Evolutionary conservation across 2,888 invertebrate species (phyloP).

Genomic region (Euzetes globulus): DNA sequence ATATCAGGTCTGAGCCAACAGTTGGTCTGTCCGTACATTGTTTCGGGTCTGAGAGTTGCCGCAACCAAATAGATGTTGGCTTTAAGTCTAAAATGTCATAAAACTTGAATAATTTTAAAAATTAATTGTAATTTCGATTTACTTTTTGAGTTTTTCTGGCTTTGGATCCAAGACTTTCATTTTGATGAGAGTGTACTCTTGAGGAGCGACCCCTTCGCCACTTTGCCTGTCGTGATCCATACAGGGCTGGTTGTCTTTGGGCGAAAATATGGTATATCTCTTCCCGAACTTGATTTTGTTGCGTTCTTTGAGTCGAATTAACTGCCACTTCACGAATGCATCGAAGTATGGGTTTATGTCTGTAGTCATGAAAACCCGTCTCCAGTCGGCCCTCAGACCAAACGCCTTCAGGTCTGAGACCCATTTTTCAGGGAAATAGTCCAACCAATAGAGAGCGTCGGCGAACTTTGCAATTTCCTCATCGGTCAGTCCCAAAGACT

Average conservation of each 20-base stretch:
- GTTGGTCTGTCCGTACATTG: slow-evolving; percentile 99
- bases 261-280: slow-evolving; percentile 90
- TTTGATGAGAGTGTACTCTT: slow-evolving; percentile 95
- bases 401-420: slow-evolving; percentile 75
- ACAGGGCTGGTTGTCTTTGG: slow-evolving; percentile 93
- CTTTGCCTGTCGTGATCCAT: slow-evolving; percentile 97
- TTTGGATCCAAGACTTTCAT: slow-evolving; percentile 71
- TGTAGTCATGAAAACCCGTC: slow-evolving; percentile 95
- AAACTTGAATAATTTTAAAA: slow-evolving; percentile 21
- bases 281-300: slow-evolving; percentile 95
- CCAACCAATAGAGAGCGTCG: slow-evolving; percentile 84
- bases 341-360: slow-evolving; percentile 96
- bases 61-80: slow-evolving; percentile 71
- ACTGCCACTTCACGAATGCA: slow-evolving; percentile 97
- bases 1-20: slow-evolving; percentile 97
- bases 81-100: slow-evolving; percentile 43
- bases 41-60: slow-evolving; percentile 96
- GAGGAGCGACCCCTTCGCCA: slow-evolving; percentile 96
- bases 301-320: slow-evolving; percentile 68
- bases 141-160: slow-evolving; percentile 50
- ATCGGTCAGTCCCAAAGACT: slow-evolving; percentile 75
- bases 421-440: slow-evolving; percentile 88
- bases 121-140: not conserved
- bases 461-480: slow-evolving; percentile 90
- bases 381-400: slow-evolving; percentile 95